These are phyloP conservation scores for Geophilus truncorum DNA, from an alignment of 2,888 invertebrate genomes.

Conservation along the genomic window DNA sequence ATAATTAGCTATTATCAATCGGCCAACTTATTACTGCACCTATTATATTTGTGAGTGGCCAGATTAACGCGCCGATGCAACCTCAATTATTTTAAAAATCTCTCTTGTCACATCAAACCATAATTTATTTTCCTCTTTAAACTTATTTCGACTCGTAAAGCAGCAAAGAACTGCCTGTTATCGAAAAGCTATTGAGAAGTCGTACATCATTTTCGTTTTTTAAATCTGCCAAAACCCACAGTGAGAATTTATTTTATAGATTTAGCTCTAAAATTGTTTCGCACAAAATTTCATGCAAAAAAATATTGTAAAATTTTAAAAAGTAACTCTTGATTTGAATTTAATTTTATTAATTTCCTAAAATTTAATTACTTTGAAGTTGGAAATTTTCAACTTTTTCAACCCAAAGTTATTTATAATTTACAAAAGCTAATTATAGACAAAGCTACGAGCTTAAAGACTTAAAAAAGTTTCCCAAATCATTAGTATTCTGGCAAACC, in stretches of 20 bases:
- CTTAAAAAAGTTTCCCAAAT: neutral
- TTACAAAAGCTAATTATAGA: too few relatives aligned
- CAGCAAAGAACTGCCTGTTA: neutral
- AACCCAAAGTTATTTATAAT: too few relatives aligned
- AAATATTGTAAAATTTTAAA: too few relatives aligned
- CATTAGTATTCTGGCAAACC: neutral
- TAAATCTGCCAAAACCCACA: neutral
- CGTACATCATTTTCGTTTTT: neutral
- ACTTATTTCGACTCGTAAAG: neutral
- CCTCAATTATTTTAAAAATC: neutral
- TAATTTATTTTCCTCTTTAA: conserved; percentile 15
- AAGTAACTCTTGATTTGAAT: too few relatives aligned
- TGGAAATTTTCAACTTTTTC: too few relatives aligned
- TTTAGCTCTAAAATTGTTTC: neutral
- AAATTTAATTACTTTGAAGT: too few relatives aligned
- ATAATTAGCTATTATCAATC: conserved; percentile 20
- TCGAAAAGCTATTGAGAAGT: neutral
- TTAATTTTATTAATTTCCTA: too few relatives aligned
- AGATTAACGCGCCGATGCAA: neutral
- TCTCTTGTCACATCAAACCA: neutral
- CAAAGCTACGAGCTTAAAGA: too few relatives aligned
- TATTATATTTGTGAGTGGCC: neutral
- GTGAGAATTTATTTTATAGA: neutral
- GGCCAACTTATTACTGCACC: neutral
- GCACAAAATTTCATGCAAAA: too few relatives aligned